phyloP scores from a whole-genome alignment of 2,888 invertebrate species.

The Watsonalla binaria region DNA sequence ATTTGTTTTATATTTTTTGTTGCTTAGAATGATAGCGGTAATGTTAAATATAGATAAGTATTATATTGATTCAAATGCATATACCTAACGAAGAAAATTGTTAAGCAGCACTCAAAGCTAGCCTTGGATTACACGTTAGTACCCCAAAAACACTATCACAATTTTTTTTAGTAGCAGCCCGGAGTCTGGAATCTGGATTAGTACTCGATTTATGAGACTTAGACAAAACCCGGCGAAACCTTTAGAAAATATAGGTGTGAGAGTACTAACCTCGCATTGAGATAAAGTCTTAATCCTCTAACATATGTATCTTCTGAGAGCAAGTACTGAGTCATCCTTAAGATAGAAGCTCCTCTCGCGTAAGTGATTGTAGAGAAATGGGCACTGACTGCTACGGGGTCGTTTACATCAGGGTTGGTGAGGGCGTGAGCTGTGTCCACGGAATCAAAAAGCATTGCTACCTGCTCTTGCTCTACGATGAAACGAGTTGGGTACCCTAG shows the following conservation, averaged over 20 bases:
- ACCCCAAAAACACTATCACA: too few species aligned
- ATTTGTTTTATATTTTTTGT: too few species aligned
- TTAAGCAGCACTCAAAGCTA: too few species aligned
- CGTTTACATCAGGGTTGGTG: conserved; percentile 71
- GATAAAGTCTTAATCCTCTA: conserved; percentile 74
- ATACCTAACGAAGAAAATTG: too few species aligned
- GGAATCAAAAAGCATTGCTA: conserved; percentile 80
- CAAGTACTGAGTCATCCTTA: conserved; percentile 84
- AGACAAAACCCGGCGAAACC: too few species aligned
- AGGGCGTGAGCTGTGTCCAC: conserved; percentile 77
- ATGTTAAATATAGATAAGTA: too few species aligned
- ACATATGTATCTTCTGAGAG: conserved; percentile 74
- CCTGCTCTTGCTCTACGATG: conserved; percentile 83
- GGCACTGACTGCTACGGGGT: conserved; percentile 75
- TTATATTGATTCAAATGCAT: too few species aligned
- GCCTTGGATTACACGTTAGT: too few species aligned
- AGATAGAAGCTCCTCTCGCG: conserved; percentile 80
- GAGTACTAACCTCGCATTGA: conserved; percentile 59
- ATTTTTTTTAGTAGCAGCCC: too few species aligned
- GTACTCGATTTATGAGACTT: too few species aligned
- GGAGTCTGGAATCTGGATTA: too few species aligned
- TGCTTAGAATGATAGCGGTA: too few species aligned
- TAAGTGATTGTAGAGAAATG: conserved; percentile 85
- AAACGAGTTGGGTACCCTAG: conserved; percentile 72
- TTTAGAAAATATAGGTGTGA: background rate